Conservation (phyloP, 2,797 vertebrate species). For the Pristis pectinata region DNA sequence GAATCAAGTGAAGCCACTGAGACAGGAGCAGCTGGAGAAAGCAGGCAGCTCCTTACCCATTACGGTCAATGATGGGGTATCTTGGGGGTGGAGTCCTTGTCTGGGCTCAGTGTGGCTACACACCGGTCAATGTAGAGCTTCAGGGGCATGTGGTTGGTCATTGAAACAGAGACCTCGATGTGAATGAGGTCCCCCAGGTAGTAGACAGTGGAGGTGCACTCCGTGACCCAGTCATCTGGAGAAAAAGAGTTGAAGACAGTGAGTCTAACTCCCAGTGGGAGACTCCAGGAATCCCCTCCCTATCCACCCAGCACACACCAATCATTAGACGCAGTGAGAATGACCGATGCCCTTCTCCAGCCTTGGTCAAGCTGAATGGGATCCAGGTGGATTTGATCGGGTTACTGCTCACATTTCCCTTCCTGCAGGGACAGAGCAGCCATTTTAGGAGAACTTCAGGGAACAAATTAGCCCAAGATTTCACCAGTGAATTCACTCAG, state of each 20-base stretch:
- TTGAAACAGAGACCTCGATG: constrained; percentile 12
- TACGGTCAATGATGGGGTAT: not conserved
- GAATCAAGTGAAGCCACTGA: not conserved
- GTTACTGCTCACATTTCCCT: too few species aligned
- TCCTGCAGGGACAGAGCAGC: too few species aligned
- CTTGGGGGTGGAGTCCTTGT: not conserved
- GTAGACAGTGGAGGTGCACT: not conserved
- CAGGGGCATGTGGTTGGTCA: not conserved
- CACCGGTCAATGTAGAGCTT: too few species aligned
- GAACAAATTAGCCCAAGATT: too few species aligned
- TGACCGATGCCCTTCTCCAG: not conserved
- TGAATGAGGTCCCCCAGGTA: not conserved
- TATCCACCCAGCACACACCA: too few species aligned
- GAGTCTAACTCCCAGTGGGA: too few species aligned
- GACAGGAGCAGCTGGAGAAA: not conserved
- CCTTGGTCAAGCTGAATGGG: not conserved
- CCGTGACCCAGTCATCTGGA: not conserved
- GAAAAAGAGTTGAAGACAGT: not conserved
- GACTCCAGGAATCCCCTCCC: too few species aligned
- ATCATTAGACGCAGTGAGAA: not conserved
- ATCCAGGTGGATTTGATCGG: not conserved
- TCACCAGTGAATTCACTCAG: not conserved
- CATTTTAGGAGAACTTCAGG: too few species aligned
- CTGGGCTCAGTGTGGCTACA: not conserved
- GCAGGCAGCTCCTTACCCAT: not conserved